phyloP scores from a whole-genome alignment of 1,140 invertebrate genomes.

The Spodoptera frugiperda region DNA sequence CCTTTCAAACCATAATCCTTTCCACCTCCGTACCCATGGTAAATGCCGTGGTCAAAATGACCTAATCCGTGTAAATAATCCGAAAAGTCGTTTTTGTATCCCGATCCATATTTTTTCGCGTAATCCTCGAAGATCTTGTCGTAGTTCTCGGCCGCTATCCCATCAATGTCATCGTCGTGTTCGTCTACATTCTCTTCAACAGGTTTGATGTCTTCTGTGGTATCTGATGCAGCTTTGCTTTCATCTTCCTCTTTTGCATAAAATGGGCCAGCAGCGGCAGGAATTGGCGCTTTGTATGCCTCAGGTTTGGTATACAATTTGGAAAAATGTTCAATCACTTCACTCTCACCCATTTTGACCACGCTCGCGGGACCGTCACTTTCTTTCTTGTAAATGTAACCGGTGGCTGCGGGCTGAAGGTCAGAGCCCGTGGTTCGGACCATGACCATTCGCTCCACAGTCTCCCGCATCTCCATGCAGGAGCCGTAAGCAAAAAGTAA shows the following conservation, averaged over 20 bases:
- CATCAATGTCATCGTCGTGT: conserved; percentile 64
- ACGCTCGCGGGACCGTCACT: conserved; percentile 80
- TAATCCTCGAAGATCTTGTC: conserved; percentile 75
- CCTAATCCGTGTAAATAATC: conserved; percentile 71
- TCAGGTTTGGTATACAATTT: conserved; percentile 73
- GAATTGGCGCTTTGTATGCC: conserved; percentile 64
- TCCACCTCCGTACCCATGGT: conserved; percentile 68
- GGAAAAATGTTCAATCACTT: conserved; percentile 80
- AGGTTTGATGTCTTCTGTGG: conserved; percentile 71
- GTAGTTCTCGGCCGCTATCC: conserved; percentile 75
- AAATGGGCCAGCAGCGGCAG: conserved; percentile 58
- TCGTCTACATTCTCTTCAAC: conserved; percentile 73
- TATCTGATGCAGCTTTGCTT: conserved; percentile 63
- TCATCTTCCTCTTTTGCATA: conserved; percentile 66
- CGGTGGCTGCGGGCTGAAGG: conserved; percentile 84
- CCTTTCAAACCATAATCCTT: conserved; percentile 68
- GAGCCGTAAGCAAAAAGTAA: conserved; percentile 58
- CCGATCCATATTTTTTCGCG: conserved; percentile 59
- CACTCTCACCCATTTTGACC: conserved; percentile 81
- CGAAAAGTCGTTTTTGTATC: conserved; percentile 65
- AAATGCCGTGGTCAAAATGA: conserved; percentile 64
- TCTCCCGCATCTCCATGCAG: conserved; percentile 80
- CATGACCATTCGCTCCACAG: conserved; percentile 84
- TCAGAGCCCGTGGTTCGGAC: conserved; percentile 81
- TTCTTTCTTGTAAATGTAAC: conserved; percentile 86